These are phyloP conservation scores for Accipiter cooperii DNA, from an alignment of 2,113 vertebrate genomes.

Conservation along the genomic window DNA sequence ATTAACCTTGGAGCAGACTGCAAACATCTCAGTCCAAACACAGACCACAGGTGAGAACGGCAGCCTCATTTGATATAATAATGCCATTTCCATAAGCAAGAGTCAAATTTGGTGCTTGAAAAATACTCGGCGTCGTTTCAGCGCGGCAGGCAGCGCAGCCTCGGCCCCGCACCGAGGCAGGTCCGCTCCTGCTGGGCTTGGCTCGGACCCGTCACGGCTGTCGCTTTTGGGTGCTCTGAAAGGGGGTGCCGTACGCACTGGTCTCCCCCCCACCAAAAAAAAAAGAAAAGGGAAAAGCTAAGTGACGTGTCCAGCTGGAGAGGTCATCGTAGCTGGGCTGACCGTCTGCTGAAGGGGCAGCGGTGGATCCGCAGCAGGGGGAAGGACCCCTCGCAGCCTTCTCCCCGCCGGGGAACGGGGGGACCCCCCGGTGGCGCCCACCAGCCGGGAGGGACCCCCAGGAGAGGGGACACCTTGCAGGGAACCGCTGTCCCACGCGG, in stretches of 20 bases:
- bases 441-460: too few species aligned
- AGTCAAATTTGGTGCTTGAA: too few species aligned
- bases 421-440: too few species aligned
- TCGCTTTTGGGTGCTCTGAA: rapidly evolving
- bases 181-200: background rate
- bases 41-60: background rate
- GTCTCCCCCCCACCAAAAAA: background rate
- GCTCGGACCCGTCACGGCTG: rapidly evolving
- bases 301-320: too few species aligned
- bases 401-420: too few species aligned
- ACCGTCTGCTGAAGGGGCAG: background rate
- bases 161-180: background rate
- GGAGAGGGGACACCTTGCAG: too few species aligned
- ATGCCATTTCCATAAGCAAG: background rate
- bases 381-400: too few species aligned
- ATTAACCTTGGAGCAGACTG: background rate
- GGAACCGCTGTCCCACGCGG: too few species aligned
- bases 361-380: too few species aligned
- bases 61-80: too few species aligned
- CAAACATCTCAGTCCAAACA: background rate
- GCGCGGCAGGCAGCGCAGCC: rapidly evolving
- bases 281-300: background rate
- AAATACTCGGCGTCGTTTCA: rapidly evolving
- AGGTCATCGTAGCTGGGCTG: background rate
- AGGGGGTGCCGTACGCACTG: background rate